These are phyloP conservation scores for Melopsittacus undulatus DNA, from an alignment of 2,797 vertebrate species.

Conservation along the genomic window DNA sequence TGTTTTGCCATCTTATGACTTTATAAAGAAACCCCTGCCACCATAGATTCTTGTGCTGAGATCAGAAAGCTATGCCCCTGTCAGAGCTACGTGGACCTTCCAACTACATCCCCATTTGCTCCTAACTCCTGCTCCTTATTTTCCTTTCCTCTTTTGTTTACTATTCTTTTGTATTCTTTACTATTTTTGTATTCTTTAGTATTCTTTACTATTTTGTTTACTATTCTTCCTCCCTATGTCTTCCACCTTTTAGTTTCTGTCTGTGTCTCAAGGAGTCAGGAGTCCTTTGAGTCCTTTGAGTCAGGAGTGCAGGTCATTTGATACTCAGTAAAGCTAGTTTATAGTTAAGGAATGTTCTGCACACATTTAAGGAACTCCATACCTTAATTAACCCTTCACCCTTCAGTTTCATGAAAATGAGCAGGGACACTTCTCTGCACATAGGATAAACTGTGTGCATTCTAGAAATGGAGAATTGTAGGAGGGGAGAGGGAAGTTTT, in stretches of 20 bases:
- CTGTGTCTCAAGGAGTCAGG: neutral
- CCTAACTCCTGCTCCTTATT: neutral
- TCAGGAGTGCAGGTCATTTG: neutral
- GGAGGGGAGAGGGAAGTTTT: neutral
- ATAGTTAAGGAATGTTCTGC: neutral
- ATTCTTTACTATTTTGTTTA: neutral
- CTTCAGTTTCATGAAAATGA: neutral
- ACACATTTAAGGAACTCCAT: neutral
- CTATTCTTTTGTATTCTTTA: too few species aligned
- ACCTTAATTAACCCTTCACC: neutral
- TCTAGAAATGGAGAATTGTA: neutral
- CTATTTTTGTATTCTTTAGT: too few species aligned
- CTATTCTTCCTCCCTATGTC: neutral
- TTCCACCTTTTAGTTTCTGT: neutral
- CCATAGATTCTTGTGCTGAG: neutral
- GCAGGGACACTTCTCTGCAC: neutral
- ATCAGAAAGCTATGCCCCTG: neutral
- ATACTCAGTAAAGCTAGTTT: neutral
- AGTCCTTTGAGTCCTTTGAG: too few species aligned
- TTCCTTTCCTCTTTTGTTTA: neutral
- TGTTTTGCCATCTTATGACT: neutral
- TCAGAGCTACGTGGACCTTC: neutral
- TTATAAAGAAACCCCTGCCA: neutral
- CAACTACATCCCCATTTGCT: neutral
- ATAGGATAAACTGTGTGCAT: neutral